Base-by-base conservation (phyloP, 2,113 vertebrate species). In the Phyllopteryx taeniolatus region DNA sequence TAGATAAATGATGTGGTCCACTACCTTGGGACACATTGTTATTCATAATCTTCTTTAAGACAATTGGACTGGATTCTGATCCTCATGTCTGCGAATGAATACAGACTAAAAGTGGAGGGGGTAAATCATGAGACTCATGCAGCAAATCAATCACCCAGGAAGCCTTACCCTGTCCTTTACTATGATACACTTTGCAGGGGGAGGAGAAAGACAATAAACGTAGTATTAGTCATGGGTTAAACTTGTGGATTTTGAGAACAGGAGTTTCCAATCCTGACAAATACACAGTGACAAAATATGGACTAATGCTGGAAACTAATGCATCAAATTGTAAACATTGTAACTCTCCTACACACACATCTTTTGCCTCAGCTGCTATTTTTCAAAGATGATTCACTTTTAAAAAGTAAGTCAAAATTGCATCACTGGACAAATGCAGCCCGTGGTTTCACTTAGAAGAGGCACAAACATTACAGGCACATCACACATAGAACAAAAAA, bases 121-220 rank as follows among this genome's bases (percentile, higher is more conserved):
- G 65, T 72, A 27, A 49, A 83, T 76, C 82, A 72, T 17, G 88
- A 79, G 83, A 87, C 72, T 87, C 93, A 92, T 93, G 93, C 93
- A 92, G 75, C 79, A 85, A 87, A 86, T 69, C 79, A 84, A 85
- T 86, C 77, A 84, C 83, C 85, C 81, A 91, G 74, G 72, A 85
- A 76, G 77, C 79, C 92, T 93, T 94, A 93, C 93, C 92, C 92
- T 92, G 85, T 93, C 92, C 87, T 93, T 93, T 87, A 88, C 91
- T 92, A 93, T 91, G 91, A 92, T 85, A 92, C 91, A 93, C 93
- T 93, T 93, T 83, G 90, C 83, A 91, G 79, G 77, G 76, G 88
- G 77, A 91, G 86, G 84, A 91, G 82, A 92, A 88, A 93, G 80
- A 92, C 84, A 92, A 86, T 85, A 86, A 81, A 86, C 68, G 87